Conservation (phyloP, 2,113 vertebrate species). For the Varanus komodoensis region DNA sequence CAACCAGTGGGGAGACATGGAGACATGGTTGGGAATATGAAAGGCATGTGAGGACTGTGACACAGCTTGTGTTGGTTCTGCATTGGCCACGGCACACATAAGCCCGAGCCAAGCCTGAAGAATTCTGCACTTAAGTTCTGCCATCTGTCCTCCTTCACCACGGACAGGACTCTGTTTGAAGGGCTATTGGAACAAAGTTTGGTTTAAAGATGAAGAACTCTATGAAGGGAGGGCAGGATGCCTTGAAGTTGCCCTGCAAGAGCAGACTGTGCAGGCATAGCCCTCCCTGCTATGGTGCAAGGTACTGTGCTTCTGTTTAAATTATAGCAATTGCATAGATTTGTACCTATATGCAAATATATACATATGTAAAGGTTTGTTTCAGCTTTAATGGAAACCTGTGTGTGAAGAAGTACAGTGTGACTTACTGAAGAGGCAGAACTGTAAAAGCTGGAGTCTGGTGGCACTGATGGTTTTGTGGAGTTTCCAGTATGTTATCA, state of each 20-base stretch:
- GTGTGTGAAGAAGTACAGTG: not conserved
- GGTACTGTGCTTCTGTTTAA: no score
- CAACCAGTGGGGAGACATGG: not conserved
- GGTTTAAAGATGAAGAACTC: no score
- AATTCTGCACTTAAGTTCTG: not conserved
- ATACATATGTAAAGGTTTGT: no score
- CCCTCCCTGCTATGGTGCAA: no score
- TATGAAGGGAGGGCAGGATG: no score
- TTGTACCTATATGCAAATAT: no score
- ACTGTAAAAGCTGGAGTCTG: not conserved
- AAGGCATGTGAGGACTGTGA: not conserved
- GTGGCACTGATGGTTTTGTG: not conserved
- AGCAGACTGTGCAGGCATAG: not conserved
- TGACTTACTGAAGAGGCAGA: not conserved
- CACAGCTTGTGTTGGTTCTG: not conserved
- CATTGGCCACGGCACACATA: not conserved
- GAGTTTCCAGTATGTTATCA: not conserved
- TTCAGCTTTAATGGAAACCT: no score
- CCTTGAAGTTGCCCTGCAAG: no score
- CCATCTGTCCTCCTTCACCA: no score
- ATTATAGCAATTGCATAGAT: no score
- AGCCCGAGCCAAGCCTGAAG: not conserved
- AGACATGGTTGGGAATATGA: not conserved
- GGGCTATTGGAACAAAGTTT: no score
- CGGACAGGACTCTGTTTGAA: no score